Conservation (phyloP, 2,113 vertebrate species). For the Pterophyllum scalare region DNA sequence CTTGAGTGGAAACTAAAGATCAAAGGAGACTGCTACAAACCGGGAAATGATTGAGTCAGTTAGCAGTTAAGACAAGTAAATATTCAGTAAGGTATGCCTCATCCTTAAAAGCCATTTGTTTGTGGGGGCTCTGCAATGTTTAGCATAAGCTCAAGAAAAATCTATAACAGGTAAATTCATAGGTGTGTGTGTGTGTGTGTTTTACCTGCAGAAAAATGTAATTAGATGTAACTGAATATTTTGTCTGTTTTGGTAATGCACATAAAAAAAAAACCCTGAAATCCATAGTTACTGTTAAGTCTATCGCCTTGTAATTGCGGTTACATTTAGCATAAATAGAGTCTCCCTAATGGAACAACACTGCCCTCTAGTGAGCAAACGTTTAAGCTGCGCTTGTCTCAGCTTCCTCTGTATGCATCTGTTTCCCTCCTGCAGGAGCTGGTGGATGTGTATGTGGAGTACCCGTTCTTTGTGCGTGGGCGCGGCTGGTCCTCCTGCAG, state of each 20-base stretch:
- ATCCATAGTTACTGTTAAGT: background rate
- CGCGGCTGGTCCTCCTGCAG: slow-evolving; percentile 83
- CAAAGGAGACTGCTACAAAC: background rate
- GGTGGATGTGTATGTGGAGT: slow-evolving; percentile 81
- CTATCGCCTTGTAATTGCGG: background rate
- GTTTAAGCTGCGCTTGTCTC: background rate
- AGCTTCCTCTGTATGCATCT: background rate
- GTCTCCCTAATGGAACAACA: background rate
- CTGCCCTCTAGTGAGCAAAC: slow-evolving; percentile 17
- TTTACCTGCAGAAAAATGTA: background rate
- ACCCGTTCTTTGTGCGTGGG: slow-evolving; percentile 81
- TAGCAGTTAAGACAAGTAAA: background rate
- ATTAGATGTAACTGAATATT: background rate
- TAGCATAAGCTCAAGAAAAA: background rate
- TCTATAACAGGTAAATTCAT: background rate
- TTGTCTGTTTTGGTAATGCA: background rate
- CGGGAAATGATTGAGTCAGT: background rate
- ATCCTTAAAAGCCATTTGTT: background rate
- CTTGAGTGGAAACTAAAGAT: background rate
- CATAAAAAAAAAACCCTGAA: background rate
- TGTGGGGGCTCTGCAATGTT: background rate
- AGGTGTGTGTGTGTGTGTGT: background rate
- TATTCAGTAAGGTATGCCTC: background rate
- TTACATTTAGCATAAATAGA: background rate
- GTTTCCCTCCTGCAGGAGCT: slow-evolving; percentile 66